These are phyloP conservation scores for Aelia acuminata DNA, from an alignment of 2,888 invertebrate genomes.

Conservation along the genomic window DNA sequence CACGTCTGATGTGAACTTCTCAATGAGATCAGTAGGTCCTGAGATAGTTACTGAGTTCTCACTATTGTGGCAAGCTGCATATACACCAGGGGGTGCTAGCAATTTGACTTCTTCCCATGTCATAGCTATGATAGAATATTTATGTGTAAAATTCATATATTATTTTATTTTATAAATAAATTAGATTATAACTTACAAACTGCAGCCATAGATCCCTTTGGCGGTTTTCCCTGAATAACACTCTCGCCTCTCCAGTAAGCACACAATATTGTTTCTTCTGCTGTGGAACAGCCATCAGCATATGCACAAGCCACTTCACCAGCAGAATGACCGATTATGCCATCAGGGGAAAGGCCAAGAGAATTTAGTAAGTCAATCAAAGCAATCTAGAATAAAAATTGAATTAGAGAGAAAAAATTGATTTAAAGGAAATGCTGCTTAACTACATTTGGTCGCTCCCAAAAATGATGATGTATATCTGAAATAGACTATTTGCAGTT, in stretches of 20 bases:
- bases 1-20: conserved; percentile 79
- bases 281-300: conserved; percentile 87
- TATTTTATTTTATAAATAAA: not conserved
- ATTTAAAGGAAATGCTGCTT: too few relatives aligned
- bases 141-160: too few relatives aligned
- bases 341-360: conserved; percentile 88
- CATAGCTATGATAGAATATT: not conserved
- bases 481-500: too few relatives aligned
- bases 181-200: conserved; percentile 73
- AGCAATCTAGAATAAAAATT: conserved; percentile 80
- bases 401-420: too few relatives aligned
- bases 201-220: conserved; percentile 91
- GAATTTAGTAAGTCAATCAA: conserved; percentile 88
- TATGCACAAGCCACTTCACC: conserved; percentile 78
- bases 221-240: conserved; percentile 82
- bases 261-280: conserved; percentile 93
- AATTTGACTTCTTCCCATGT: conserved; percentile 85
- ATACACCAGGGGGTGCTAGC: conserved; percentile 84
- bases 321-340: conserved; percentile 91
- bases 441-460: too few relatives aligned
- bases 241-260: conserved; percentile 94
- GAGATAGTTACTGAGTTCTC: conserved; percentile 94
- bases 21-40: conserved; percentile 82
- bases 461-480: too few relatives aligned
- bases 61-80: conserved; percentile 95